A percentile compares a stretch with the other conserved stretches of the same genome.
Conservation (phyloP, 1,140 invertebrate species). For the Wasmannia auropunctata region DNA sequence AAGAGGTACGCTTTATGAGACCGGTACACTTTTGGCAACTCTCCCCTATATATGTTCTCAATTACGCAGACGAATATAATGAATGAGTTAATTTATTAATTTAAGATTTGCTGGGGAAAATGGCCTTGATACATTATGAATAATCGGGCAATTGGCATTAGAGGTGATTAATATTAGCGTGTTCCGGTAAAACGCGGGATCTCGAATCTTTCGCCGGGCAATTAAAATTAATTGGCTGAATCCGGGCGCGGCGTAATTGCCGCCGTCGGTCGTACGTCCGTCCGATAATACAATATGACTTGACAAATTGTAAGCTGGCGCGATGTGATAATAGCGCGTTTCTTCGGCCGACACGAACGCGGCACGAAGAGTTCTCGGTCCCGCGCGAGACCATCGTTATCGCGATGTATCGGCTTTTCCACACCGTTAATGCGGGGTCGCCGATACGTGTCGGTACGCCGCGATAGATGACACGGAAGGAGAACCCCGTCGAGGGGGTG, state of each 20-base stretch:
- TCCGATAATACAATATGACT: background rate
- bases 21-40: no score
- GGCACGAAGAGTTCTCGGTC: constrained; percentile 14
- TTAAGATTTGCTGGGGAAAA: no score
- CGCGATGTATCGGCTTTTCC: constrained; percentile 45
- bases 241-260: background rate
- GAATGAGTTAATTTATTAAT: background rate
- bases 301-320: constrained; percentile 24
- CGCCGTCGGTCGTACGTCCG: background rate
- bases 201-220: background rate
- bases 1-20: no score
- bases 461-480: constrained; percentile 60
- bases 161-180: background rate
- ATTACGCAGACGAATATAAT: background rate
- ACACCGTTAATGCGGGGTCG: constrained; percentile 51
- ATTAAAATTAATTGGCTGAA: constrained; percentile 23
- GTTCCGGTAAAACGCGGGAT: background rate
- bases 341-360: background rate
- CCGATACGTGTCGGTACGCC: constrained; percentile 60
- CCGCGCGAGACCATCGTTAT: constrained; percentile 50
- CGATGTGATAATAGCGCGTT: constrained; percentile 24
- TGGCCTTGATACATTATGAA: background rate
- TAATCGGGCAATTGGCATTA: background rate
- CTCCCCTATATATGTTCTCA: no score
- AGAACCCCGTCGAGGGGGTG: constrained; percentile 75